phyloP scores from a whole-genome alignment of 2,888 invertebrate genomes.

The Oscheius sp. region DNA sequence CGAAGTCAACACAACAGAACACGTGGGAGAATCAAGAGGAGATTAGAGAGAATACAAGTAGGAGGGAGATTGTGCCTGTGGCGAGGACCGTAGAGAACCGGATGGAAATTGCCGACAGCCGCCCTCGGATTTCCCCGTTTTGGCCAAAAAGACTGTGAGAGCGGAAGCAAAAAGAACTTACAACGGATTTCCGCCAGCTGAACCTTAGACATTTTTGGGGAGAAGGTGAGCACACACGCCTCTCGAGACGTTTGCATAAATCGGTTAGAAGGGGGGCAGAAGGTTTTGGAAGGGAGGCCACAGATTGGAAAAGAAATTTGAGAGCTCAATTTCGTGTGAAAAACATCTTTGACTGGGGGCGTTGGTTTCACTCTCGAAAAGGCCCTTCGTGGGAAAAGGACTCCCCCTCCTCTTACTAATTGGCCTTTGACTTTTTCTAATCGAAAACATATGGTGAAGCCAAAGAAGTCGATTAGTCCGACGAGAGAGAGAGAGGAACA shows the following conservation, averaged over 20 bases:
- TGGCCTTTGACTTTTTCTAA: too few species aligned
- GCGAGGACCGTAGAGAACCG: slow-evolving; percentile 11
- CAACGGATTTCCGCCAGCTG: not conserved
- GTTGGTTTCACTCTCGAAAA: not conserved
- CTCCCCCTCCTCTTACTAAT: too few species aligned
- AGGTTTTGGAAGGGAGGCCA: not conserved
- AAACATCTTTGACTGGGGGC: not conserved
- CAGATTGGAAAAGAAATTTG: not conserved
- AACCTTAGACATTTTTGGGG: slow-evolving; percentile 1
- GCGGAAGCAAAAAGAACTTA: not conserved
- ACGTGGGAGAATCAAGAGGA: too few species aligned
- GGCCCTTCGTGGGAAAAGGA: too few species aligned
- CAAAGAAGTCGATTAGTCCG: too few species aligned
- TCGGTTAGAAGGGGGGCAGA: slow-evolving; percentile 2
- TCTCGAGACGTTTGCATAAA: slow-evolving; percentile 16
- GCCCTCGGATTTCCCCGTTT: slow-evolving; percentile 17
- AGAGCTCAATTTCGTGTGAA: slow-evolving; percentile 9
- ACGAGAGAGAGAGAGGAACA: not conserved
- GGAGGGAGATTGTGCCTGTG: not conserved
- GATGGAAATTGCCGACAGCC: slow-evolving; percentile 26
- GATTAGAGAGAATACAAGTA: slow-evolving; percentile 16
- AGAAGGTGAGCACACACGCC: slow-evolving; percentile 1
- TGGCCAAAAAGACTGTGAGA: slow-evolving; percentile 5
- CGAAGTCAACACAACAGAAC: not conserved
- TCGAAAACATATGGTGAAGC: too few species aligned